Percentiles rank a stretch among this genome's conserved stretches.
These are phyloP conservation scores for Zaprionus lineosus DNA, from an alignment of 2,888 invertebrate genomes.

Conservation along the genomic window DNA sequence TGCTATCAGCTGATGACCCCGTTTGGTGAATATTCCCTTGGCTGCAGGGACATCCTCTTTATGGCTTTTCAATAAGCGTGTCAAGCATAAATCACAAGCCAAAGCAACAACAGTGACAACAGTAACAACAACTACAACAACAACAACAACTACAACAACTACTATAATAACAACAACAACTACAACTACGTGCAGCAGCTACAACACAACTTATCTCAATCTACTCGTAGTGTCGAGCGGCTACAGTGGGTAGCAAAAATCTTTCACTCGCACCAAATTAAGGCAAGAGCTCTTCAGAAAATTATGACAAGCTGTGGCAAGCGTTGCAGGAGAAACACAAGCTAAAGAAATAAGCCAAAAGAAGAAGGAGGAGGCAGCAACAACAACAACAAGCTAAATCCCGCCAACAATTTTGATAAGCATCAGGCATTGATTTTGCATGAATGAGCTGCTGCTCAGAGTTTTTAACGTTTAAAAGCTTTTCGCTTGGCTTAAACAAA, in stretches of 20 bases:
- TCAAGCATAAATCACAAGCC: constrained; percentile 78
- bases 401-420: constrained; percentile 65
- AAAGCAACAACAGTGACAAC: constrained; percentile 20
- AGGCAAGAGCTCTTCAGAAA: constrained; percentile 61
- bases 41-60: constrained; percentile 18
- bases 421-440: constrained; percentile 78
- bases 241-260: constrained; percentile 47
- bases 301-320: constrained; percentile 71
- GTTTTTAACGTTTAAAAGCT: constrained; percentile 56
- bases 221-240: constrained; percentile 11
- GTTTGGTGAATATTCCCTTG: too few species aligned
- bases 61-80: constrained; percentile 77
- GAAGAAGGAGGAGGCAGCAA: too few species aligned
- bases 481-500: constrained; percentile 66
- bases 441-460: constrained; percentile 32
- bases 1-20: constrained; percentile 76
- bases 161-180: constrained; percentile 23
- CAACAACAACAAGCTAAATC: constrained; percentile 2
- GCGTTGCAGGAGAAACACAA: constrained; percentile 5
- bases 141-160: constrained; percentile 24
- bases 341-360: too few species aligned
- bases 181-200: too few species aligned
- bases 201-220: constrained; percentile 67
- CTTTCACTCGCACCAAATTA: constrained; percentile 62
- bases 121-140: constrained; percentile 20